Evolutionary conservation across 2,113 vertebrate species (phyloP).

Genomic region (Naja naja): DNA sequence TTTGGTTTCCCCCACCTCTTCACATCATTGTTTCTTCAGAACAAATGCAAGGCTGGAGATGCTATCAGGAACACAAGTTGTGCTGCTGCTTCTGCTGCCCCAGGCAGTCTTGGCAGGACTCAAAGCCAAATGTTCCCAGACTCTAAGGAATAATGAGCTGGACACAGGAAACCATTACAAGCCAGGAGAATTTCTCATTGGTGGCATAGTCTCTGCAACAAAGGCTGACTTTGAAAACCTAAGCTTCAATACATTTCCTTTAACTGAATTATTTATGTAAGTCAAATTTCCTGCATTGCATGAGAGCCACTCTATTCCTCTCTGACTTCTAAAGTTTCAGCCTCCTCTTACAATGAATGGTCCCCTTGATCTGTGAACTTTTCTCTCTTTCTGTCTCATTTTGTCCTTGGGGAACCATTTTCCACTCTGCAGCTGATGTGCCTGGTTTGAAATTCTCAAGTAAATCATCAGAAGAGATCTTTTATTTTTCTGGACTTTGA

Average conservation of each 20-base stretch:
- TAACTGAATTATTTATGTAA: neutral
- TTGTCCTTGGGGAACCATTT: too few relatives aligned
- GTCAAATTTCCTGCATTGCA: neutral
- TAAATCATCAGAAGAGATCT: neutral
- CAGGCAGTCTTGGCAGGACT: neutral
- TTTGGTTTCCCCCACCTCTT: neutral
- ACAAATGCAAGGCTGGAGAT: neutral
- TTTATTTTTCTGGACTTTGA: neutral
- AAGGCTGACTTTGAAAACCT: neutral
- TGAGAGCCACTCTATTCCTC: neutral
- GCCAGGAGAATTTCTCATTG: neutral
- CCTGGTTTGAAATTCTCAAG: neutral
- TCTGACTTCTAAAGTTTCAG: neutral
- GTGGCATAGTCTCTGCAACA: neutral
- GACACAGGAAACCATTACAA: neutral
- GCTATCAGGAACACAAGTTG: neutral
- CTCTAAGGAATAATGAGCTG: neutral
- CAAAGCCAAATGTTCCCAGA: neutral
- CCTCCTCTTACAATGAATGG: neutral
- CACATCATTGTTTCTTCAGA: neutral
- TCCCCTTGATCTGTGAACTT: neutral
- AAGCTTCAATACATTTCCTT: neutral
- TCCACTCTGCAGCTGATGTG: too few relatives aligned
- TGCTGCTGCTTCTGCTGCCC: neutral
- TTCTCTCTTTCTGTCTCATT: neutral